These are phyloP conservation scores for Zosterops pallidus DNA, from an alignment of 2,113 vertebrate species.

Conservation along the genomic window DNA sequence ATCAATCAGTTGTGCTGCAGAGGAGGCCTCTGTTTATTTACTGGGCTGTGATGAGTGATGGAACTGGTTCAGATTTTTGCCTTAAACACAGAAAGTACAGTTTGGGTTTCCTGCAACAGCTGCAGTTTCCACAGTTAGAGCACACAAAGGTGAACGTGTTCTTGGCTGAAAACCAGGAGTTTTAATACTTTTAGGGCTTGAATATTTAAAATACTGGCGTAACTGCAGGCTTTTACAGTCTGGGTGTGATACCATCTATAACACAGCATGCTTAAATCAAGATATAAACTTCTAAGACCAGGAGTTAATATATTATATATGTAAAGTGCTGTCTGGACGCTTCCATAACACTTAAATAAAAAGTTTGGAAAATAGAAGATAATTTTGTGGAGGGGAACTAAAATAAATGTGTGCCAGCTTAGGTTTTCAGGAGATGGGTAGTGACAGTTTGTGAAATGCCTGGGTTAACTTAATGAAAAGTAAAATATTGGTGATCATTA, in stretches of 20 bases:
- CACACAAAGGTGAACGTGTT: accelerated
- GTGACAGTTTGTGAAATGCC: neutral
- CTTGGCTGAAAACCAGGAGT: neutral
- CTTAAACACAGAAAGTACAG: neutral
- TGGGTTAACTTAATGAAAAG: neutral
- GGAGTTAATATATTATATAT: neutral
- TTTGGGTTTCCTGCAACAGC: neutral
- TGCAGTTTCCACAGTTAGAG: neutral
- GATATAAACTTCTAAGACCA: accelerated
- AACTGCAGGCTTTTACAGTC: neutral
- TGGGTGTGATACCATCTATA: accelerated
- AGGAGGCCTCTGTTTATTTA: neutral
- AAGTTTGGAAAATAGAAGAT: neutral
- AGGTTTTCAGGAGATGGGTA: neutral
- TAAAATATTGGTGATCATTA: neutral
- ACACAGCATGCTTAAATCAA: accelerated
- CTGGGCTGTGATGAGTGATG: neutral
- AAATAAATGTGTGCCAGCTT: neutral
- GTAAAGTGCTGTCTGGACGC: neutral
- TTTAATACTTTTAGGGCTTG: neutral
- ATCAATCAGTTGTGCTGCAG: neutral
- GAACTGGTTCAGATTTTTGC: neutral
- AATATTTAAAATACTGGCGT: neutral
- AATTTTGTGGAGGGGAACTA: neutral
- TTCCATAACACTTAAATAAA: neutral